These are phyloP conservation scores for Tragelaphus strepsiceros DNA, from an alignment of 2,113 vertebrate genomes.

Conservation along the genomic window DNA sequence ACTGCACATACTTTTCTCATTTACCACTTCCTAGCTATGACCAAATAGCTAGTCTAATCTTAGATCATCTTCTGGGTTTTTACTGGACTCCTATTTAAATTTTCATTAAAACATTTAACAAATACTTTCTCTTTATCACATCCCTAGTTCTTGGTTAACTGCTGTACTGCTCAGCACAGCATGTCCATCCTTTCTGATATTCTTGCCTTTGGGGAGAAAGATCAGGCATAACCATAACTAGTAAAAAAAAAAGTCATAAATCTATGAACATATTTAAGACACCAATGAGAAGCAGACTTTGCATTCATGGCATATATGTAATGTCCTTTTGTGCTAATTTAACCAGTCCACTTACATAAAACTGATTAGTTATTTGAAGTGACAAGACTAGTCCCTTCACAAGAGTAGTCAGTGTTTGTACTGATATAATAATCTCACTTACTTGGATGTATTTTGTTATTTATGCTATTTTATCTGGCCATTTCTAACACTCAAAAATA, in stretches of 20 bases:
- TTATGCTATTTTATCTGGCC: background rate
- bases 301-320: background rate
- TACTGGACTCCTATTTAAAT: background rate
- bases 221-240: background rate
- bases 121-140: background rate
- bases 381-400: background rate
- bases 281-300: background rate
- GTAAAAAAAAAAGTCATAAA: background rate
- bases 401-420: background rate
- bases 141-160: background rate
- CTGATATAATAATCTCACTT: background rate
- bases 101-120: background rate
- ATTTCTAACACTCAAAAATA: background rate
- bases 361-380: background rate
- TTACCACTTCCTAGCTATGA: background rate
- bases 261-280: background rate
- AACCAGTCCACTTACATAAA: background rate
- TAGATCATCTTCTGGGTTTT: background rate
- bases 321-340: background rate
- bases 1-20: background rate
- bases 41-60: background rate
- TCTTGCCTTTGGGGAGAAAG: background rate
- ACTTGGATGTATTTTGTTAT: background rate
- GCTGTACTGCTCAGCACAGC: background rate
- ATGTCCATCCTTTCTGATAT: background rate